Evolutionary conservation across 2,113 vertebrate genomes (phyloP), one percentile per base, ranked within the genome.

Genomic region (Oreotragus oreotragus): DNA sequence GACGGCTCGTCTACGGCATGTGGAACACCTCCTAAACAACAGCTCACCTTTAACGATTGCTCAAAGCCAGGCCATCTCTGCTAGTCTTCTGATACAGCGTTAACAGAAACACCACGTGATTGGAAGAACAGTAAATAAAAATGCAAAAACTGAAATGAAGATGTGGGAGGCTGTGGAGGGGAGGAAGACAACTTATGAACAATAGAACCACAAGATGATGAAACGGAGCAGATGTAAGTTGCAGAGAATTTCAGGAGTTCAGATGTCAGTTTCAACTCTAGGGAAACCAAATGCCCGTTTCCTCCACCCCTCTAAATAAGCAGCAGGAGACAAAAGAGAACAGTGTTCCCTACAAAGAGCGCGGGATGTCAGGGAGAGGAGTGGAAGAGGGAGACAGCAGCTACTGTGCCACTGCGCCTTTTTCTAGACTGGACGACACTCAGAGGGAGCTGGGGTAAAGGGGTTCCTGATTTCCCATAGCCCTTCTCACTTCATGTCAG

Each of bases 261-360:
- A 98, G 97, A 85, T 6, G 95, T 98, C 73, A 36, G 88, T 97
- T 97, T 98, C 97, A 97, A 98, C 96, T 96, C 98, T 33, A 84
- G 43, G 43, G 53, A 91, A 93, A 85, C 58, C 84, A 94, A 92
- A 84, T 79, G 51, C 62, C 84, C 53, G 21, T 57, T 80, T 33
- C 80, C 12, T 81, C 79, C 23, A 21, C 3, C 62, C 60, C 79
- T 16, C 43, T 57, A 64, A 53, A 45, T 14, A 12, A 73, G 66
- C 30, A 66, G 92, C 94, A 96, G 95, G 87, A 91, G 84, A 73
- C 91, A 84, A 64, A 66, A 87, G 25, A 81, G 97, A 92, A 93
- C 73, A 77, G 9, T 90, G 90, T 80, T 96, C 77, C 73, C 91
- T 96, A 28, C 77, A 51, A 89, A 87, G 87, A 96, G 90, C 87